Evolutionary conservation across 1,140 invertebrate genomes (phyloP), one percentile per base, ranked within the genome.

Genomic region (Papilio glaucus): DNA sequence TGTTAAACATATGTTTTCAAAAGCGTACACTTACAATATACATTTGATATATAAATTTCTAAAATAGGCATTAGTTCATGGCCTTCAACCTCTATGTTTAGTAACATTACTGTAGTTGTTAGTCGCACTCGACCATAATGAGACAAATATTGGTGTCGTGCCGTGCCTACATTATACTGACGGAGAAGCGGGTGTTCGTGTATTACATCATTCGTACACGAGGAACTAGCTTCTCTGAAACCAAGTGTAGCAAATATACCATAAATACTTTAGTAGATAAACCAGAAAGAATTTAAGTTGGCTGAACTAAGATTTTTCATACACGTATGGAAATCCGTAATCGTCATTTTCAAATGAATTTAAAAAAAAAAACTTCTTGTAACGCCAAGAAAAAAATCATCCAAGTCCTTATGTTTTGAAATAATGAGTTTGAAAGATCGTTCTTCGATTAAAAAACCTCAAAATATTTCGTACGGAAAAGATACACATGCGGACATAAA

Each of bases 91-190:
- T 57, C 18, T 57, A 26, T 24, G 24, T 9, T 57, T 57, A 33
- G 49, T 12, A 24, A 57, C 49, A 57, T 21, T 24, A 24, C 10
- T 26, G 49, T 57, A 57, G 21, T 26, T 41, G 39, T 41, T 24
- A 26, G 49, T 5, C 10, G 4, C 10, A 24, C 21, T 24, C 10
- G 8, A 57, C 49, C 49, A 24, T 57, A 57, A 57, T 57, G 21
- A 57, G 49, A 57, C 24, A 57, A 57, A 57, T 57, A 57, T 57
- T 57, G 21, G 49, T 57, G 49, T 57, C 49, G 49, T 26, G 49
- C 21, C 24, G 18, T 8, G 49, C 49, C 45, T 24, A 57, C 10
- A 57, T 57, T 57, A 57, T 26, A 21, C 7, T 18, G 45, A 57
- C 49, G 49, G 12, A 57, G 49, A 6, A 33, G 18, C 10, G 49